phyloP scores from a whole-genome alignment of 2,888 invertebrate genomes.

The Allophyes oxyacanthae region DNA sequence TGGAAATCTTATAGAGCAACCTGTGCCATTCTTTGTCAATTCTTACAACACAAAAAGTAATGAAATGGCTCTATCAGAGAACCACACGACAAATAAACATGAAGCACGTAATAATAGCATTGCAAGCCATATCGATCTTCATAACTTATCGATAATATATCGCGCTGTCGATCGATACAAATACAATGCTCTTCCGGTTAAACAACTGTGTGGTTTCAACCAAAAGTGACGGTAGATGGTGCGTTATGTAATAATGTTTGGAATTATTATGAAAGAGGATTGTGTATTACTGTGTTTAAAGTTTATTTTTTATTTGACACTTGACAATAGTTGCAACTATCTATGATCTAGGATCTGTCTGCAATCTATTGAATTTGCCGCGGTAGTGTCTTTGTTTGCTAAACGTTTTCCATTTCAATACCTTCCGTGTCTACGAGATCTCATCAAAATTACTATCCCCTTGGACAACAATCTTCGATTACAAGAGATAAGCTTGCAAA shows the following conservation, averaged over 20 bases:
- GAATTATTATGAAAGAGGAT: conserved; percentile 16
- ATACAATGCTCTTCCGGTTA: conserved; percentile 27
- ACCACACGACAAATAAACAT: conserved; percentile 5
- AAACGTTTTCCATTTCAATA: no score
- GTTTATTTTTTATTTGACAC: not conserved
- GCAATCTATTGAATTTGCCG: no score
- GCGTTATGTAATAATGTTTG: conserved; percentile 11
- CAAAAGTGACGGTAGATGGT: not conserved
- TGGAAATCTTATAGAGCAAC: no score
- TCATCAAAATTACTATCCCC: no score
- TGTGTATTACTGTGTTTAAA: conserved; percentile 13
- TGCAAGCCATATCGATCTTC: conserved; percentile 30
- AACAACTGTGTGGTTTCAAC: conserved; percentile 30
- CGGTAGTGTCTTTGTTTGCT: no score
- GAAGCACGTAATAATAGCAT: conserved; percentile 27
- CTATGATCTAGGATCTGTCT: no score
- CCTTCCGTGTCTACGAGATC: no score
- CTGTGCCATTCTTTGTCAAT: no score
- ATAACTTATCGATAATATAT: conserved; percentile 34
- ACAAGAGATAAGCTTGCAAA: no score
- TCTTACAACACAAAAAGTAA: not conserved
- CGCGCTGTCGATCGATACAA: conserved; percentile 9
- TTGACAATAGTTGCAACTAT: no score
- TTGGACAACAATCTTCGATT: no score
- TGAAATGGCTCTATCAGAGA: not conserved